A percentile compares a stretch with the other conserved stretches of the same genome.
Conservation (phyloP, 2,888 invertebrate species). For the Agrilus mali region DNA sequence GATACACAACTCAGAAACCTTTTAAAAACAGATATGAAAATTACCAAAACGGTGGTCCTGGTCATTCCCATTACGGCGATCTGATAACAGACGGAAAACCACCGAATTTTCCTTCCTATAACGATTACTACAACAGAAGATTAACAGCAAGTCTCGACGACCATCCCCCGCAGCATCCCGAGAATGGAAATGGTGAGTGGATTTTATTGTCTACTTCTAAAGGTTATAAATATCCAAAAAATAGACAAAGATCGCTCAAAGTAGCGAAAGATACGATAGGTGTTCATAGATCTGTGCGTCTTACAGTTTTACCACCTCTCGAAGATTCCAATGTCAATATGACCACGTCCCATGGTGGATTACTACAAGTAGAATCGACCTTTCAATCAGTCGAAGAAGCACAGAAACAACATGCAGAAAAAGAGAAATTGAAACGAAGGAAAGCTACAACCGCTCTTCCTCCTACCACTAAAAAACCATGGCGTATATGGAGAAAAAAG, state of each 20-base stretch:
- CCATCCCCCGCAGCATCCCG: conserved; percentile 46
- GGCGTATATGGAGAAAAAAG: no score
- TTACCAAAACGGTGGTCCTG: no score
- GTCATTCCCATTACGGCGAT: conserved; percentile 8
- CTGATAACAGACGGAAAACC: conserved; percentile 45
- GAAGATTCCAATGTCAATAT: conserved; percentile 48
- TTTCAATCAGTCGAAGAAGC: conserved; percentile 57
- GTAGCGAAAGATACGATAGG: conserved; percentile 20
- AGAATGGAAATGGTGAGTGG: conserved; percentile 63
- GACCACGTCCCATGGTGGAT: conserved; percentile 60
- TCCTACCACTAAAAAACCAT: not conserved
- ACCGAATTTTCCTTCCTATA: conserved; percentile 36
- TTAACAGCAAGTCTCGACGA: conserved; percentile 19
- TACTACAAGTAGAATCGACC: conserved; percentile 61
- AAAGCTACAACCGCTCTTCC: conserved; percentile 6
- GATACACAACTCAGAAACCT: no score
- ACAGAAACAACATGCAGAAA: conserved; percentile 32
- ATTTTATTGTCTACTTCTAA: conserved; percentile 64
- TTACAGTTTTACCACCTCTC: conserved; percentile 60
- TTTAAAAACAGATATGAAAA: no score
- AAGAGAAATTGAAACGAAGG: conserved; percentile 21
- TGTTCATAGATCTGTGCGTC: conserved; percentile 28
- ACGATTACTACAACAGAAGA: conserved; percentile 17
- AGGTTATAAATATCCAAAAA: conserved; percentile 47
- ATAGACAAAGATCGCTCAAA: conserved; percentile 26